These are phyloP conservation scores for Centroberyx gerrardi DNA, from an alignment of 2,797 vertebrate genomes.

Conservation along the genomic window DNA sequence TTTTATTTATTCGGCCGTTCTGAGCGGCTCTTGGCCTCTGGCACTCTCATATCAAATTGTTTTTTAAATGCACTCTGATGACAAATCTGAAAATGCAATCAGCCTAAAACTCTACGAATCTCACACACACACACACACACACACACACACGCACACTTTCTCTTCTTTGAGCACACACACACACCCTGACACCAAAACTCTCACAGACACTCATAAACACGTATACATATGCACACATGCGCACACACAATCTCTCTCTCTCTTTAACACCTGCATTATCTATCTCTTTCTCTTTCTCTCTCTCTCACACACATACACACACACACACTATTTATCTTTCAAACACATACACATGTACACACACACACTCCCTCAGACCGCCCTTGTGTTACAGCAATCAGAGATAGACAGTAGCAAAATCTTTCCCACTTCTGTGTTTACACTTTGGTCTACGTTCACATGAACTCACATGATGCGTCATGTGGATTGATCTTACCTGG, in stretches of 20 bases:
- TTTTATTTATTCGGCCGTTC: conserved; percentile 82
- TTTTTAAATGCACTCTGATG: conserved; percentile 84
- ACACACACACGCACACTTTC: conserved; percentile 12
- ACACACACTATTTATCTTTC: not conserved
- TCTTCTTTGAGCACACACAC: not conserved
- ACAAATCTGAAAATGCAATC: conserved; percentile 82
- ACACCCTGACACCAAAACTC: not conserved
- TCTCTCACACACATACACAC: not conserved
- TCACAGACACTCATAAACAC: not conserved
- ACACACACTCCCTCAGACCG: too few species aligned
- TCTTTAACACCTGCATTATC: not conserved
- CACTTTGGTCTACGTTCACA: too few species aligned
- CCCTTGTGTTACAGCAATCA: too few species aligned
- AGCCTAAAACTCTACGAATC: conserved; percentile 74
- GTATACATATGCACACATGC: conserved; percentile 23
- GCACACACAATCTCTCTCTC: not conserved
- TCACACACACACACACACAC: conserved; percentile 12
- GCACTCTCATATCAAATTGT: conserved; percentile 78
- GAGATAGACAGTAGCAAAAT: too few species aligned
- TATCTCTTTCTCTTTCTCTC: too few species aligned
- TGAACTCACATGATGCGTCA: not conserved
- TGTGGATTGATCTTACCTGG: too few species aligned
- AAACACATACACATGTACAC: too few species aligned
- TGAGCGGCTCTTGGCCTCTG: conserved; percentile 72
- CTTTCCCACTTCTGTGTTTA: too few species aligned